Conservation (phyloP, 2,888 invertebrate genomes). For the Drymonia ruficornis region DNA sequence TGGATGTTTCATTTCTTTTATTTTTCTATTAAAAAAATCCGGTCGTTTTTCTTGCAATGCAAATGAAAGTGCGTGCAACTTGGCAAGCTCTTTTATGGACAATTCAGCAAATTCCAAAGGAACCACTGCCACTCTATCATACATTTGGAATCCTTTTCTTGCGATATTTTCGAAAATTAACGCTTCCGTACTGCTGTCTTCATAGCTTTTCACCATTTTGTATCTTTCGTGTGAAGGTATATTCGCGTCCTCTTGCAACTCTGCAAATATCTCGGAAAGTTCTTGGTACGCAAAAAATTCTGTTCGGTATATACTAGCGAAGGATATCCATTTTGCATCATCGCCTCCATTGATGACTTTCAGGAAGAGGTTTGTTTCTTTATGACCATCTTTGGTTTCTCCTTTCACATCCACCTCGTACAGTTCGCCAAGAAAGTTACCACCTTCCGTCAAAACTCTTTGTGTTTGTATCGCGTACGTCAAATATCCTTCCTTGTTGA, state of each 20-base stretch:
- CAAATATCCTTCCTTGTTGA: slow-evolving; percentile 23
- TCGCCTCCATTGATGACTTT: slow-evolving; percentile 46
- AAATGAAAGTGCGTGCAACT: slow-evolving; percentile 55
- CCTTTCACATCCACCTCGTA: slow-evolving; percentile 51
- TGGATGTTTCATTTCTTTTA: slow-evolving; percentile 31
- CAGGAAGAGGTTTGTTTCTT: slow-evolving; percentile 51
- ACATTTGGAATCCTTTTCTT: slow-evolving; percentile 44
- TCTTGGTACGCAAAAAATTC: slow-evolving; percentile 53
- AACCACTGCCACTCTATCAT: slow-evolving; percentile 45
- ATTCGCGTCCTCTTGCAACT: slow-evolving; percentile 44
- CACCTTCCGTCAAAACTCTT: slow-evolving; percentile 40
- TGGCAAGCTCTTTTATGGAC: slow-evolving; percentile 51
- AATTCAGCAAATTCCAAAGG: slow-evolving; percentile 47
- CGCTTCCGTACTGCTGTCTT: slow-evolving; percentile 38
- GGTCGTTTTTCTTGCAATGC: slow-evolving; percentile 45
- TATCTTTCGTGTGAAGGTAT: slow-evolving; percentile 47
- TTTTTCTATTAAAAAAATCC: slow-evolving; percentile 47
- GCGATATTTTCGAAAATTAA: slow-evolving; percentile 55
- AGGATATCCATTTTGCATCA: slow-evolving; percentile 34
- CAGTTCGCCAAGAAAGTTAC: slow-evolving; percentile 48
- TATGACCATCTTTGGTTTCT: slow-evolving; percentile 39
- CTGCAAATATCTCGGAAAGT: slow-evolving; percentile 38
- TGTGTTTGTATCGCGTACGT: slow-evolving; percentile 5
- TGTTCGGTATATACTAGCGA: slow-evolving; percentile 40
- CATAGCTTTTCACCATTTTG: slow-evolving; percentile 43